phyloP scores from a whole-genome alignment of 1,140 invertebrate genomes.

The Medauroidea extradentata region DNA sequence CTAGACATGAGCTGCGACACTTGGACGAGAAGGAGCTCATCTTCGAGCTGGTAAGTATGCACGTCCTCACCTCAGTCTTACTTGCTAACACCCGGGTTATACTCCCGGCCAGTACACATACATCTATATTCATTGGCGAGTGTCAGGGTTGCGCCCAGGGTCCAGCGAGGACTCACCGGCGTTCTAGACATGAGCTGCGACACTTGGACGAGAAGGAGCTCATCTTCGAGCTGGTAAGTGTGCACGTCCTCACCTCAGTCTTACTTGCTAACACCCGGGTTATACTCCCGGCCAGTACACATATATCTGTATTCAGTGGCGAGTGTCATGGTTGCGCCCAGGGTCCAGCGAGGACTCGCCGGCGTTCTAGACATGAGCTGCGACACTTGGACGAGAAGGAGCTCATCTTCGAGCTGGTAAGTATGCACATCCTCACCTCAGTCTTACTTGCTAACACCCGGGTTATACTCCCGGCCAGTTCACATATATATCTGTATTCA shows the following conservation, averaged over 20 bases:
- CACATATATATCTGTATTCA: no score
- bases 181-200: slow-evolving; percentile 76
- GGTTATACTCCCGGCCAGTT: no score
- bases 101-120: no score
- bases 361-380: slow-evolving; percentile 75
- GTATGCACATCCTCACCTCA: no score
- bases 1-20: slow-evolving; percentile 76
- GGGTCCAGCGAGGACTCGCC: slow-evolving; percentile 50
- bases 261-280: no score
- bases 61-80: no score
- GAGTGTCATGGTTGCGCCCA: background rate
- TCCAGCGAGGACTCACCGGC: slow-evolving; percentile 54
- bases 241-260: no score
- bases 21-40: slow-evolving; percentile 92
- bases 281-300: no score
- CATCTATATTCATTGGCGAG: no score
- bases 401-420: slow-evolving; percentile 90
- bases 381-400: slow-evolving; percentile 88
- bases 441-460: no score
- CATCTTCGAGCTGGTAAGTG: slow-evolving; percentile 86
- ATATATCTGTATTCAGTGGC: no score
- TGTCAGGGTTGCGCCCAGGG: background rate
- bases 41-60: slow-evolving; percentile 77
- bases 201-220: slow-evolving; percentile 90
- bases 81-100: no score